phyloP scores from a whole-genome alignment of 2,113 vertebrate species.

The Myxocyprinus asiaticus region DNA sequence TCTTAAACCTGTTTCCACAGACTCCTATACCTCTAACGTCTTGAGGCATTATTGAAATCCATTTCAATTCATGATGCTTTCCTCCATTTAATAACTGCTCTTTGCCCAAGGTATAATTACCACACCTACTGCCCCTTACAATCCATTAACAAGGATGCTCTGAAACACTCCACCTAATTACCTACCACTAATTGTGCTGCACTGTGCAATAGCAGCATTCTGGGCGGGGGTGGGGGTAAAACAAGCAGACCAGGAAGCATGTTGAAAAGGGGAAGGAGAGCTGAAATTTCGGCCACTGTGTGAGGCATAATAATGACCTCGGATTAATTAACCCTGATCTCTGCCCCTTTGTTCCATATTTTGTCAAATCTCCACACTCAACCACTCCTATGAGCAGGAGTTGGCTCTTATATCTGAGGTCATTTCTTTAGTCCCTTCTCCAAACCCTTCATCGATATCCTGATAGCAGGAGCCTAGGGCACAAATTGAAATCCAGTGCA shows the following conservation, averaged over 20 bases:
- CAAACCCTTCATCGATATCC: neutral
- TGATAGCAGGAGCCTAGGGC: neutral
- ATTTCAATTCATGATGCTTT: constrained; percentile 42
- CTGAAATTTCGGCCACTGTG: neutral
- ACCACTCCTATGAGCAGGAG: neutral
- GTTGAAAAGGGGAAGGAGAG: constrained; percentile 11
- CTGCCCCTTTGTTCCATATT: neutral
- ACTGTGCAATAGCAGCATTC: constrained; percentile 15
- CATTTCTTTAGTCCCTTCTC: neutral
- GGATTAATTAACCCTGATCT: constrained; percentile 22
- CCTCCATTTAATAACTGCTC: constrained; percentile 44
- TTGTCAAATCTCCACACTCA: neutral
- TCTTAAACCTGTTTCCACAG: neutral
- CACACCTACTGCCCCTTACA: constrained; percentile 20
- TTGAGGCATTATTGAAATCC: constrained; percentile 10
- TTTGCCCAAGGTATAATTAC: constrained; percentile 47
- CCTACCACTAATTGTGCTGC: constrained; percentile 42
- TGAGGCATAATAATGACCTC: constrained; percentile 19
- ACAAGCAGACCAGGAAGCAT: neutral
- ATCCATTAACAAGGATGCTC: constrained; percentile 51
- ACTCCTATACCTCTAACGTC: neutral
- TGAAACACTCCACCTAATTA: constrained; percentile 50
- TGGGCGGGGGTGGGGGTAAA: neutral
- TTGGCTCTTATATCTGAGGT: neutral
- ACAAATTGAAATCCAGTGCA: constrained; percentile 10